A percentile compares a stretch with the other conserved stretches of the same genome.
phyloP scores from a whole-genome alignment of 2,113 vertebrate genomes.

The Malurus alboscapulatus region DNA sequence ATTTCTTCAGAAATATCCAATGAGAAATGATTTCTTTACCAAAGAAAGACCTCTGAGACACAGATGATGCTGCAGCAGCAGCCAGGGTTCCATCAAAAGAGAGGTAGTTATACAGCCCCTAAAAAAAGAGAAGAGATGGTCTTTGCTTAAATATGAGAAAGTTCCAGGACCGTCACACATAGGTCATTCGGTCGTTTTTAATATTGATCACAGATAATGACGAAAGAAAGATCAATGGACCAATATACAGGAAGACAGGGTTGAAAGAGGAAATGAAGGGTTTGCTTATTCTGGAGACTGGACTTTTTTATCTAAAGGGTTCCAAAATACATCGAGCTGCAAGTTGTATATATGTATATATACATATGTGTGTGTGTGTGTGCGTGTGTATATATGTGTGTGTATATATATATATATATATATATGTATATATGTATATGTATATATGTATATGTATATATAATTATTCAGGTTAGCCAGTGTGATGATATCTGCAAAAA shows the following conservation, averaged over 20 bases:
- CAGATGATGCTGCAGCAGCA: neutral
- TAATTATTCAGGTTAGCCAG: neutral
- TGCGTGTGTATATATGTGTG: no score
- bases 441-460: no score
- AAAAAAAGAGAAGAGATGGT: neutral
- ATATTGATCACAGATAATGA: neutral
- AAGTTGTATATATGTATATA: neutral
- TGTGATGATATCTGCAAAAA: neutral
- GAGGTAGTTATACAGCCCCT: neutral
- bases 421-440: no score
- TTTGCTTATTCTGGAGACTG: neutral
- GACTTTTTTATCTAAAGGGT: neutral
- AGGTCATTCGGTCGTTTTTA: neutral
- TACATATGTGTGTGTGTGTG: no score
- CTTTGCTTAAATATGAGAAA: neutral
- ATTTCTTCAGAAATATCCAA: neutral
- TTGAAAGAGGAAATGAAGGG: neutral
- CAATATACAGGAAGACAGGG: neutral
- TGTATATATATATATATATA: no score
- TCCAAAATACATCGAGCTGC: accelerated
- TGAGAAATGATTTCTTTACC: neutral
- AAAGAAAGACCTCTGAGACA: neutral
- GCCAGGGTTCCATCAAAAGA: neutral
- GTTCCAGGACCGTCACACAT: neutral
- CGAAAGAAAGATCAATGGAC: neutral